A percentile compares a stretch with the other conserved stretches of the same genome.
Evolutionary conservation across 2,113 vertebrate species (phyloP).

Genomic region (Arenaria interpres): DNA sequence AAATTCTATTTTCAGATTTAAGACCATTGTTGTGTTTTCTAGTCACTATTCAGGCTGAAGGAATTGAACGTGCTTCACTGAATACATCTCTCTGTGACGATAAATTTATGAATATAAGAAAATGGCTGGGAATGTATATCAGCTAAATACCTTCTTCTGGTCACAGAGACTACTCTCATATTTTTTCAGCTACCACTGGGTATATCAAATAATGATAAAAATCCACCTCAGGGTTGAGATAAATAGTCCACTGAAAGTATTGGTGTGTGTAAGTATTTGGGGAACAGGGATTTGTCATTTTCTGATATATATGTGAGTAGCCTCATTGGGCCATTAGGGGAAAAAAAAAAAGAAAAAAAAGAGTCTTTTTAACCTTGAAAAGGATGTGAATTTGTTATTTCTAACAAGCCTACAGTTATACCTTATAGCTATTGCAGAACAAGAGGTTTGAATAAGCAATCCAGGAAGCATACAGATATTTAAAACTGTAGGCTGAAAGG

Average conservation of each 20-base stretch:
- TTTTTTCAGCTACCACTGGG: neutral
- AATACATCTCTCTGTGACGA: neutral
- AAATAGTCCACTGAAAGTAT: slow-evolving; percentile 14
- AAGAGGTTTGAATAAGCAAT: neutral
- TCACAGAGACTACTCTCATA: neutral
- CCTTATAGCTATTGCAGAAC: neutral
- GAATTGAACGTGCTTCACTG: neutral
- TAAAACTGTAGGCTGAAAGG: neutral
- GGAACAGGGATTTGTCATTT: neutral
- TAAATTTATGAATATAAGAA: slow-evolving; percentile 37
- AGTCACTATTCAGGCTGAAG: neutral
- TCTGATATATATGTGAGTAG: neutral
- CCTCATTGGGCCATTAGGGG: neutral
- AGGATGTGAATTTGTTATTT: neutral
- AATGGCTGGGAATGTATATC: neutral
- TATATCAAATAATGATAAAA: slow-evolving; percentile 37
- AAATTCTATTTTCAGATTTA: neutral
- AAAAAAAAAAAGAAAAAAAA: neutral
- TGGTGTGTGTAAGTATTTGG: neutral
- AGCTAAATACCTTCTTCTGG: neutral
- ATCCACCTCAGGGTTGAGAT: neutral
- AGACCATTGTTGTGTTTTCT: slow-evolving; percentile 3
- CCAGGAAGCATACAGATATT: neutral
- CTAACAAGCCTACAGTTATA: neutral
- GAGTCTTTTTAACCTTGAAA: neutral